Conservation (phyloP, 2,113 vertebrate genomes). For the Chaetodon trifascialis region DNA sequence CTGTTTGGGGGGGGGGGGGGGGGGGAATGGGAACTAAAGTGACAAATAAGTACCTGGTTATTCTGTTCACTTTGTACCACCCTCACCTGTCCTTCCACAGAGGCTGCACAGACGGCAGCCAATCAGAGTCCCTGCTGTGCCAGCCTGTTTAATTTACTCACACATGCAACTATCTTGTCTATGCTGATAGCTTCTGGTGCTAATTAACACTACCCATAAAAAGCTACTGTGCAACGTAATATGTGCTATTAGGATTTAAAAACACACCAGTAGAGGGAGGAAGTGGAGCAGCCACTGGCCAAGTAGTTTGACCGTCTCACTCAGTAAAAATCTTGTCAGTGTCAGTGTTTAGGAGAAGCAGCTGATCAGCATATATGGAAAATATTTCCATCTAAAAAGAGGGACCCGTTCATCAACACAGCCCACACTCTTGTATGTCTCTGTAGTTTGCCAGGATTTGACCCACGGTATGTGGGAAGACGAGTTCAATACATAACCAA, state of each 20-base stretch:
- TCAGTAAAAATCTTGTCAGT: neutral
- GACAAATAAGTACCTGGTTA: slow-evolving; percentile 45
- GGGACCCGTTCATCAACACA: neutral
- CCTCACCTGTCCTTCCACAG: slow-evolving; percentile 4
- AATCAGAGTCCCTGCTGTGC: slow-evolving; percentile 17
- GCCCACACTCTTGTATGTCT: neutral
- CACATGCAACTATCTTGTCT: neutral
- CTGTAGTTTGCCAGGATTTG: neutral
- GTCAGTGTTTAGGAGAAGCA: neutral
- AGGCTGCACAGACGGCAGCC: neutral
- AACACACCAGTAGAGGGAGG: neutral
- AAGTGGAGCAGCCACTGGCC: neutral
- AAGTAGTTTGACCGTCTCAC: neutral
- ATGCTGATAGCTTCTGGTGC: slow-evolving; percentile 22
- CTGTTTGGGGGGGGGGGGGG: neutral
- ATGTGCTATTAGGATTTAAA: neutral
- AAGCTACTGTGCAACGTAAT: neutral
- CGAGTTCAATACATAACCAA: neutral
- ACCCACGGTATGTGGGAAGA: neutral
- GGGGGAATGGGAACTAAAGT: slow-evolving; percentile 42
- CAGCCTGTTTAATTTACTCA: slow-evolving; percentile 4
- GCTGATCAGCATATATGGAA: neutral
- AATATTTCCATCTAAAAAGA: neutral
- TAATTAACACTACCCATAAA: slow-evolving; percentile 18
- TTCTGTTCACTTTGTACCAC: slow-evolving; percentile 24